Evolutionary conservation across 2,797 vertebrate genomes (phyloP).

Genomic region (Crenuchus spilurus): DNA sequence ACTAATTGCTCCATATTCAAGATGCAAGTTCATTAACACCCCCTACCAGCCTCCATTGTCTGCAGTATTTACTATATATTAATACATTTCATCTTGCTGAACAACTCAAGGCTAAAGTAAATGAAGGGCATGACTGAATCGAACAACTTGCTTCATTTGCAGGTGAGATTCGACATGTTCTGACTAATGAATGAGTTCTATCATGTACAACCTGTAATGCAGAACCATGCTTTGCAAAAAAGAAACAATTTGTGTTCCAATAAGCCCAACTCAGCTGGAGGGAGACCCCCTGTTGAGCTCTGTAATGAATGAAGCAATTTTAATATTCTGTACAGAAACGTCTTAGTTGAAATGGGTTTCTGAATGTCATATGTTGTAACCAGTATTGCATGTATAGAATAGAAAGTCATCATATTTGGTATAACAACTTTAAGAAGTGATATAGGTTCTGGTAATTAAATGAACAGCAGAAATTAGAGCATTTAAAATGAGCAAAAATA

Average conservation of each 20-base stretch:
- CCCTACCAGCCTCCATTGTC: not conserved
- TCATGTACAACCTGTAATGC: not conserved
- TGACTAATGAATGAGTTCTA: not conserved
- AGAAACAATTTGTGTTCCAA: not conserved
- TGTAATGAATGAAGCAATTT: not conserved
- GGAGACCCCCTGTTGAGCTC: not conserved
- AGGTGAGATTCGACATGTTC: not conserved
- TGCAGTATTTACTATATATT: not conserved
- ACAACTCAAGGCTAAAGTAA: not conserved
- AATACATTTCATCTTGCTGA: not conserved
- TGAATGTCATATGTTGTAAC: not conserved
- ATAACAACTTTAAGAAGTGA: too few relatives aligned
- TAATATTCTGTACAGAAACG: not conserved
- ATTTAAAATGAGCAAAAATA: too few relatives aligned
- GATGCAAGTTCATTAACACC: not conserved
- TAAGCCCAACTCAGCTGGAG: not conserved
- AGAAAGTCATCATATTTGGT: too few relatives aligned
- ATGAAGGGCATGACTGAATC: not conserved
- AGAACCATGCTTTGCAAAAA: not conserved
- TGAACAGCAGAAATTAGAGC: too few relatives aligned
- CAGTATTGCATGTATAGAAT: not conserved
- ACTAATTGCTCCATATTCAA: not conserved
- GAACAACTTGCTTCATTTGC: not conserved
- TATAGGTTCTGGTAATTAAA: too few relatives aligned
- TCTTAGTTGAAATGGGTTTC: not conserved